Evolutionary conservation across 2,888 invertebrate genomes (phyloP), one percentile per base, ranked within the genome.

Genomic region (Seira ritae): DNA sequence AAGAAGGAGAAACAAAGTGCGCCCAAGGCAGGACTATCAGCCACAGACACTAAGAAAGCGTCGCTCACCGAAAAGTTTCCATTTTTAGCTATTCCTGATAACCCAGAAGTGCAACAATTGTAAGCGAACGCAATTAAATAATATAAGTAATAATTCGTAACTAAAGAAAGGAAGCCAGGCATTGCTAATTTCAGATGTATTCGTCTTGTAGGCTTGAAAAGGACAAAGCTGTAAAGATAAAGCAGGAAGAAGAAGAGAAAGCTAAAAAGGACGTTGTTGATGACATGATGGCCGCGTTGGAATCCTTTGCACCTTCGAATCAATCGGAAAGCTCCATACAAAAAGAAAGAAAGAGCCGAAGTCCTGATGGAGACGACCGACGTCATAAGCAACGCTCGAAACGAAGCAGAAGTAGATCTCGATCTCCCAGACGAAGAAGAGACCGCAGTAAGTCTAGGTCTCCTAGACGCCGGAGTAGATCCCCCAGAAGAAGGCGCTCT

Each of bases 211-310:
- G 88, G 86, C 69, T 88, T 46, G 91, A 91, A 70, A 91, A 91
- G 77, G 91, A 91, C 42, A 90, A 91, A 76, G 90, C 91, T 17
- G 90, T 90, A 50, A 89, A 90, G 55, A 90, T 90, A 62, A 89
- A 89, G 79, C 82, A 87, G 23, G 90, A 90, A 84, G 91, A 91
- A 89, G 87, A 92, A 42, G 92, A 92, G 60, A 90, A 91, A 66
- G 92, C 92, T 87, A 91, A 92, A 69, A 90, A 92, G 84, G 92
- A 92, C 76, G 92, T 92, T 90, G 90, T 91, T 76, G 91, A 95
- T 88, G 94, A 96, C 90, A 94, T 95, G 1, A 96, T 97, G 96
- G 94, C 96, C 19, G 95, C 95, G 86, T 91, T 97, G 72, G 97
- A 97, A 91, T 95, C 96, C 1, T 91, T 96, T 24, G 97, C 96